Conservation (phyloP, 2,797 vertebrate species). For the Chrosomus eos region DNA sequence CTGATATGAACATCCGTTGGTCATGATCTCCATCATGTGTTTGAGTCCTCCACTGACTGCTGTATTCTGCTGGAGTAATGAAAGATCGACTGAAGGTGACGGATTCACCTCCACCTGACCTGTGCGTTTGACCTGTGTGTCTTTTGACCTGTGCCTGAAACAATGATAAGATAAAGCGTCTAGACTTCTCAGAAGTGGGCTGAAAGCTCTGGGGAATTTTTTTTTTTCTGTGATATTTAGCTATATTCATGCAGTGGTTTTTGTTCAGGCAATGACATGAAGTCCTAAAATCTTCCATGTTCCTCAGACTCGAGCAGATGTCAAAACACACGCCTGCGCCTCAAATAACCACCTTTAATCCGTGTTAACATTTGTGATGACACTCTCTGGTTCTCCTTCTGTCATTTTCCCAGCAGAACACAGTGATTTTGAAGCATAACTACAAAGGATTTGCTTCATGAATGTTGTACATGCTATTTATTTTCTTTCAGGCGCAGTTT, state of each 20-base stretch:
- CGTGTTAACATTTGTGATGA: conserved; percentile 27
- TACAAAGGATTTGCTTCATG: background rate
- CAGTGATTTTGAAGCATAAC: conserved; percentile 26
- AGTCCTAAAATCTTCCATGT: conserved; percentile 11
- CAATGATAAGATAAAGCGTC: conserved; percentile 48
- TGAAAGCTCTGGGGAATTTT: conserved; percentile 35
- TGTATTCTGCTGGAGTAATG: conserved; percentile 2
- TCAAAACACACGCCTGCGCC: background rate
- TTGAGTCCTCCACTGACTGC: background rate
- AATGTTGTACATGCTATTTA: background rate
- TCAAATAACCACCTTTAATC: conserved; percentile 29
- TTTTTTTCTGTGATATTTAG: background rate
- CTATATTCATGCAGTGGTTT: background rate
- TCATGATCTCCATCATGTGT: background rate
- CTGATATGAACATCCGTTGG: background rate
- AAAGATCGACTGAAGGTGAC: conserved; percentile 50
- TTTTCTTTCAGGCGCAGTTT: background rate
- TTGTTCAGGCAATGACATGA: conserved; percentile 25
- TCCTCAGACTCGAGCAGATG: conserved; percentile 23
- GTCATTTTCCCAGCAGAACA: conserved; percentile 30
- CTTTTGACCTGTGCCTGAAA: conserved; percentile 38
- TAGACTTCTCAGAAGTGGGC: conserved; percentile 52
- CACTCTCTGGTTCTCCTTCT: background rate
- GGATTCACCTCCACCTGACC: conserved; percentile 42
- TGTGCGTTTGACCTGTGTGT: conserved; percentile 25